These are phyloP conservation scores for Melipona beecheii DNA, from an alignment of 2,888 invertebrate species.

Conservation along the genomic window DNA sequence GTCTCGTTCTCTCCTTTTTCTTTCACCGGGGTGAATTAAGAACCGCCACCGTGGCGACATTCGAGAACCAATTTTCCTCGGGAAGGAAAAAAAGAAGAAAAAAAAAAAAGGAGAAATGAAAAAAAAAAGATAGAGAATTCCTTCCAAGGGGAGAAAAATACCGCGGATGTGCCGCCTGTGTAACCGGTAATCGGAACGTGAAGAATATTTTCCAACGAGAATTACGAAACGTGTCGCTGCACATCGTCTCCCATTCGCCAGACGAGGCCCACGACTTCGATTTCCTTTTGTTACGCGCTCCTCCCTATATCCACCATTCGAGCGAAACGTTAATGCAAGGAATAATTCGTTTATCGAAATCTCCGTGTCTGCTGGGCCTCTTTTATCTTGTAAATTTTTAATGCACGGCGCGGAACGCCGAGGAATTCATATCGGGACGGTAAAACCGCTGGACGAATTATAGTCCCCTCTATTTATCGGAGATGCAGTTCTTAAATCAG, in stretches of 20 bases:
- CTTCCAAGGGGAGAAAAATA: constrained; percentile 31
- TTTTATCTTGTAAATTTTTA: not conserved
- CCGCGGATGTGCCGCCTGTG: not conserved
- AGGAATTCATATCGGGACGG: constrained; percentile 6
- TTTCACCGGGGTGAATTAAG: constrained; percentile 44
- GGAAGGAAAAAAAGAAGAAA: not conserved
- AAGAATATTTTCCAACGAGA: constrained; percentile 12
- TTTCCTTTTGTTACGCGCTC: not conserved
- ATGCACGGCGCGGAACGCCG: not conserved
- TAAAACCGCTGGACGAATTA: constrained; percentile 23
- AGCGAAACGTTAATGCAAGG: not conserved
- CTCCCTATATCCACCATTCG: not conserved
- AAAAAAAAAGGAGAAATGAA: not conserved
- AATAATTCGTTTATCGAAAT: constrained; percentile 10
- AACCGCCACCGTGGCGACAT: constrained; percentile 42
- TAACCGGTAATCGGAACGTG: constrained; percentile 43
- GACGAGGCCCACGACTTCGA: not conserved
- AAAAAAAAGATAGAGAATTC: not conserved
- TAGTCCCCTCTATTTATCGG: constrained; percentile 30
- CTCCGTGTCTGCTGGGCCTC: not conserved
- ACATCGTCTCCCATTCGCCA: constrained; percentile 41
- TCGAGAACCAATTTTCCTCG: constrained; percentile 60
- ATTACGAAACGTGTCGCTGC: constrained; percentile 45
- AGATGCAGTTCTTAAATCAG: constrained; percentile 60
- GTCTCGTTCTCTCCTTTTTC: constrained; percentile 7